These are phyloP conservation scores for Neodiprion pinetum DNA, from an alignment of 1,140 invertebrate genomes.

Conservation along the genomic window DNA sequence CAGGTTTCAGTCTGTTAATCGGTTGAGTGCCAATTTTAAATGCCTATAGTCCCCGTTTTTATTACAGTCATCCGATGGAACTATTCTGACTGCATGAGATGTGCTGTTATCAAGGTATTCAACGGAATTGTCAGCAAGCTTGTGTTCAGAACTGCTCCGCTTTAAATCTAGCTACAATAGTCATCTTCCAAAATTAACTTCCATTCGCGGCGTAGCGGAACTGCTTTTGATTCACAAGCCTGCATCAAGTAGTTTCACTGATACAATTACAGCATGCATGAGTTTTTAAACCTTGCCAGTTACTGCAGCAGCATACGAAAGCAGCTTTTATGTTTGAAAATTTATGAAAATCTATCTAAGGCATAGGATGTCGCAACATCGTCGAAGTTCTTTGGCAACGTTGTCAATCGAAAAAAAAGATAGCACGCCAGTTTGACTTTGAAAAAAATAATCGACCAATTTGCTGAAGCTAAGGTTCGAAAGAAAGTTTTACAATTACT, in stretches of 20 bases:
- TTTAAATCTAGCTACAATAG: not conserved
- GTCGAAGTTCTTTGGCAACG: not conserved
- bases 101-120: not conserved
- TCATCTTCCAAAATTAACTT: not conserved
- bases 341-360: not conserved
- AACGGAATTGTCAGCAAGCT: not conserved
- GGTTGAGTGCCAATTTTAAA: not conserved
- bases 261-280: not conserved
- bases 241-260: not conserved
- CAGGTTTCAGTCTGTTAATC: not conserved
- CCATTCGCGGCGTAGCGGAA: not conserved
- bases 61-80: not conserved
- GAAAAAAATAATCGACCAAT: too few species aligned
- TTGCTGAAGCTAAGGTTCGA: too few species aligned
- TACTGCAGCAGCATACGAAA: not conserved
- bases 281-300: not conserved
- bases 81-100: not conserved
- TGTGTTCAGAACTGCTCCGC: not conserved
- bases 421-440: not conserved
- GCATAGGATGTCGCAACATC: not conserved
- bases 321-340: not conserved
- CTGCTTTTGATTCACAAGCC: not conserved
- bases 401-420: conserved; percentile 1
- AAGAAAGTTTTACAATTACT: too few species aligned
- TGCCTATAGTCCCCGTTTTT: not conserved